Percentiles rank a stretch among this genome's conserved stretches.
Conservation (phyloP, 2,113 vertebrate genomes). For the Bathybates hornii region DNA sequence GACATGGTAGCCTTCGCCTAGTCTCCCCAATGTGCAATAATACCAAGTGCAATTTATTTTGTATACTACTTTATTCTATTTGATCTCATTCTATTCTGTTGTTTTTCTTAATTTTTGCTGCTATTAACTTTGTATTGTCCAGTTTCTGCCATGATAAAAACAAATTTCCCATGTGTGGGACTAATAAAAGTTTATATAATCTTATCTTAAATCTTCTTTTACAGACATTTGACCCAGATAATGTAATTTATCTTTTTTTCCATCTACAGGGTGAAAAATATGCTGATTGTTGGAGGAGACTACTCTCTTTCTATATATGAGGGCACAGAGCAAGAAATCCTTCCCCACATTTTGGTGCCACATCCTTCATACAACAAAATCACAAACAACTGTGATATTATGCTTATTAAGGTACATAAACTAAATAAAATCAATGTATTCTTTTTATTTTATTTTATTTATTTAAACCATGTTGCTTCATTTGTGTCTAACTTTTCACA, state of each 20-base stretch:
- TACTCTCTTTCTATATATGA: conserved; percentile 72
- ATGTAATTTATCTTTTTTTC: neutral
- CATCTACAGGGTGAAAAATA: conserved; percentile 48
- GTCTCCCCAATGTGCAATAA: neutral
- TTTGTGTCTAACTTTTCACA: neutral
- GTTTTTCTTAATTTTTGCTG: neutral
- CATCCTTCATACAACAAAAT: conserved; percentile 67
- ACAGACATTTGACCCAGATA: neutral
- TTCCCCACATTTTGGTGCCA: conserved; percentile 64
- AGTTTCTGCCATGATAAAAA: neutral
- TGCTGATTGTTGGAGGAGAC: conserved; percentile 75
- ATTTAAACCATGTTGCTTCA: neutral
- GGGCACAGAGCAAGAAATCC: conserved; percentile 74
- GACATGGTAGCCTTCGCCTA: neutral
- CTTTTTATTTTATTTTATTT: neutral
- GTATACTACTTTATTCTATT: neutral
- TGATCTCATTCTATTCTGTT: neutral
- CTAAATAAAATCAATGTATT: too few species aligned
- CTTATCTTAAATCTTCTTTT: neutral
- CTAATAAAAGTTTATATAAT: neutral
- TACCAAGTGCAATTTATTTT: neutral
- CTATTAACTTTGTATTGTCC: neutral
- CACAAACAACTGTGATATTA: conserved; percentile 74
- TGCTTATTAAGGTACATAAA: conserved; percentile 76
- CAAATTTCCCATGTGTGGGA: neutral